A percentile compares a stretch with the other conserved stretches of the same genome.
phyloP scores from a whole-genome alignment of 92 coral and sea anemone species.

The Scolanthus callimorphus region DNA sequence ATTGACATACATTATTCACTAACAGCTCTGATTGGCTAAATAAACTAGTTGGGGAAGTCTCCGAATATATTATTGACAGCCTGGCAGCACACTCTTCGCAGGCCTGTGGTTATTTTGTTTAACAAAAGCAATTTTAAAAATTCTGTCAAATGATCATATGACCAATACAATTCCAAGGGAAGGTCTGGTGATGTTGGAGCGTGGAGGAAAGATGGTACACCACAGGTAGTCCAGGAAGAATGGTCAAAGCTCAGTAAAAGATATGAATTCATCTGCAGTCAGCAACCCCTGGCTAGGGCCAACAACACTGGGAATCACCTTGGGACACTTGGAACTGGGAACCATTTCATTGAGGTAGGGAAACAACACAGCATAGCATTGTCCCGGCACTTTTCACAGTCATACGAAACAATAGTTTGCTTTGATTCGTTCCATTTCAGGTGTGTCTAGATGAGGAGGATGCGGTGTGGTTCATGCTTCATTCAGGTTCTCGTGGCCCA shows the following conservation, averaged over 20 bases:
- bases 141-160: too few relatives aligned
- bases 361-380: too few relatives aligned
- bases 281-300: constrained; percentile 64
- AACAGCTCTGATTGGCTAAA: too few relatives aligned
- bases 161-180: constrained; percentile 53
- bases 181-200: constrained; percentile 67
- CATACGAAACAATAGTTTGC: too few relatives aligned
- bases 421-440: constrained; percentile 25
- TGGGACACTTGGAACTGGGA: constrained; percentile 85
- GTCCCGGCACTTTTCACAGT: too few relatives aligned
- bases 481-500: constrained; percentile 88
- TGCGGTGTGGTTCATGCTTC: constrained; percentile 80
- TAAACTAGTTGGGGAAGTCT: too few relatives aligned
- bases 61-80: too few relatives aligned
- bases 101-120: too few relatives aligned
- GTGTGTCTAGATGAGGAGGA: constrained; percentile 70
- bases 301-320: constrained; percentile 53
- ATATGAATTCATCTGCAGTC: constrained; percentile 61
- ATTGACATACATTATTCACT: too few relatives aligned
- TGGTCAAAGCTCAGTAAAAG: constrained; percentile 55
- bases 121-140: too few relatives aligned
- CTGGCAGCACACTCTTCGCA: too few relatives aligned
- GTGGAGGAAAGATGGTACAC: constrained; percentile 53
- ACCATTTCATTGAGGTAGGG: constrained; percentile 85
- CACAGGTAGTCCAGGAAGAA: constrained; percentile 28